Evolutionary conservation across 2,113 vertebrate genomes (phyloP).

Genomic region (Chitala chitala): DNA sequence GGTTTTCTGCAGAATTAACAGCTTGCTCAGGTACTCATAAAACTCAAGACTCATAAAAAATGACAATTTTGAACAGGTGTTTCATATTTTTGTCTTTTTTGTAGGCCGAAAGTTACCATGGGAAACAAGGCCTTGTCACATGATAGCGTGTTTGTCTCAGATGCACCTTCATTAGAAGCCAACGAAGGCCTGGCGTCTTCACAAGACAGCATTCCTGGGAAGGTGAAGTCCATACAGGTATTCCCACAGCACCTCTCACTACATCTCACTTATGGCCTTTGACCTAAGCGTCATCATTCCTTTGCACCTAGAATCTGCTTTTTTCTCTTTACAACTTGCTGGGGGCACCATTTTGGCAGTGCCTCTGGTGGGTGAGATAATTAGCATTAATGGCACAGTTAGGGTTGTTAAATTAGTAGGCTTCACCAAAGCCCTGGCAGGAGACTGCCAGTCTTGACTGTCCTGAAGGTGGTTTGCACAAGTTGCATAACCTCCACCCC

Average conservation of each 20-base stretch:
- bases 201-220: slow-evolving; percentile 72
- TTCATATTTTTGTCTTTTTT: slow-evolving; percentile 29
- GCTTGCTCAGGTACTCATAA: background rate
- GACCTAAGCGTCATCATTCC: background rate
- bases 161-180: slow-evolving; percentile 55
- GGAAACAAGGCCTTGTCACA: slow-evolving; percentile 80
- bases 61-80: no score
- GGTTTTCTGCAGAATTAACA: background rate
- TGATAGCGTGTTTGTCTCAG: slow-evolving; percentile 77
- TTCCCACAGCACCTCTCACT: background rate
- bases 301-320: slow-evolving; percentile 10
- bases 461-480: no score
- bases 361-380: background rate
- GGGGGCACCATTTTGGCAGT: background rate
- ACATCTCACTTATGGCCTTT: background rate
- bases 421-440: background rate
- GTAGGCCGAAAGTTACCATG: slow-evolving; percentile 70
- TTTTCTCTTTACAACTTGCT: background rate
- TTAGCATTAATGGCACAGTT: background rate
- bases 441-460: background rate
- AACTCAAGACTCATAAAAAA: no score
- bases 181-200: slow-evolving; percentile 51
- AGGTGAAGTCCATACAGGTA: slow-evolving; percentile 82
- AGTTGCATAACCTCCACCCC: no score
- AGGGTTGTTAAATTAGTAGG: background rate